Base-by-base conservation (phyloP, 2,113 vertebrate genomes). In the Bostrychus sinensis region DNA sequence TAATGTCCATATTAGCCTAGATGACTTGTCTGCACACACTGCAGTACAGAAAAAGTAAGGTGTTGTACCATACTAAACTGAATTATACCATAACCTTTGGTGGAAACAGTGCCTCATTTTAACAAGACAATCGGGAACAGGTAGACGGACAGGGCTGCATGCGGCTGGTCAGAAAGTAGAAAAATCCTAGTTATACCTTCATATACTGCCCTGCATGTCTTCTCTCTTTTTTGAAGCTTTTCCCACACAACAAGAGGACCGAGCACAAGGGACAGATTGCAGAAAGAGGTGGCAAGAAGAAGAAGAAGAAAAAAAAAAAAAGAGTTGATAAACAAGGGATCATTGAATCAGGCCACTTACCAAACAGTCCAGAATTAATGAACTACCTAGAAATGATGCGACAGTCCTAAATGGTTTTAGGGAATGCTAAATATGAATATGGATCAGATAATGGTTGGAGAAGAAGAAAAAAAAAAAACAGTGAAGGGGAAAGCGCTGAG, bases 121-220 rank as follows among this genome's bases (percentile, higher is more conserved):
- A 72, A 70, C 66, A 56, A 77, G 70, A 83, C 72, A 75, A 62
- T 59, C 69, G 81, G 67, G 75, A 64, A 77, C 64, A 81, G n/a
- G 45, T 60, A 74, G 54, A 73, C 42, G 41, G 66, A 81, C 65
- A 69, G 77, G 19, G 80, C 73, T 63, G 66, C 90, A 91, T 91
- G 90, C 90, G 78, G 79, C 70, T 50, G 75, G 67, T 67, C 56
- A 73, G 71, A 70, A 57, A 32, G 78, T 43, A 37, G 74, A 66
- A 54, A 83, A 75, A 81, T 54, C 74, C 76, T 73, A 46, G 77
- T 57, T 80, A 93, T 98, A 98, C 97, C 97, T 99, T 99, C 95
- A 98, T 96, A 91, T 98, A 98, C 78, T n/a, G 95, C 96, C 94
- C 96, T 97, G 95, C 96, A 99, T 89, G 97, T 99, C 95, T 95